phyloP scores from a whole-genome alignment of 2,888 invertebrate species.

The Maniola hyperantus region DNA sequence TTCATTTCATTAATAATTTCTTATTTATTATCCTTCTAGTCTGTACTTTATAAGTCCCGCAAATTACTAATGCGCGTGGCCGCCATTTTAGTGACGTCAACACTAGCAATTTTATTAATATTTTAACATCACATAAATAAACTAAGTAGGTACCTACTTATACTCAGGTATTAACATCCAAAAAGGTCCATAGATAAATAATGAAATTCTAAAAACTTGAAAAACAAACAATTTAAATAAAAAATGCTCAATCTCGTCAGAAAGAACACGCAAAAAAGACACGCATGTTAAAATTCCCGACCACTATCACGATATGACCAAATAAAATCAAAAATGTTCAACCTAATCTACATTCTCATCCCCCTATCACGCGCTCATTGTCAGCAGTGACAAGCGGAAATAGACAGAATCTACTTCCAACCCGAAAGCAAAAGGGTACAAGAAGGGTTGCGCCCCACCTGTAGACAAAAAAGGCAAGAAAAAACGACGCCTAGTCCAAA shows the following conservation, averaged over 20 bases:
- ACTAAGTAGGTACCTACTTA: too few relatives aligned
- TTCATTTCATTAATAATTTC: too few relatives aligned
- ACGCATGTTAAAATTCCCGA: conserved; percentile 20
- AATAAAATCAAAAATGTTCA: conserved; percentile 10
- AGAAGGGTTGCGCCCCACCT: conserved; percentile 72
- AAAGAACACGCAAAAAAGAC: conserved; percentile 24
- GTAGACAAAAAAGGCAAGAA: conserved; percentile 55
- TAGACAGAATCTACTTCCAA: conserved; percentile 45
- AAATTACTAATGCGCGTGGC: too few relatives aligned
- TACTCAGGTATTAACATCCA: too few relatives aligned
- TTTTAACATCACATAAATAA: too few relatives aligned
- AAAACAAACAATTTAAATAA: too few relatives aligned
- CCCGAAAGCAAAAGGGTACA: conserved; percentile 62
- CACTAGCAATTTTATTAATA: too few relatives aligned
- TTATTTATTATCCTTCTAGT: too few relatives aligned
- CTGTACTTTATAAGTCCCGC: too few relatives aligned
- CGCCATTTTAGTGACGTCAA: too few relatives aligned
- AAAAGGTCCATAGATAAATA: too few relatives aligned
- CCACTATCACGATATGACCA: not conserved
- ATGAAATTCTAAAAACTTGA: too few relatives aligned
- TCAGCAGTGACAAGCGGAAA: conserved; percentile 62
- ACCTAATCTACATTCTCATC: conserved; percentile 50
- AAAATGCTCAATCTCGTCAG: not conserved
- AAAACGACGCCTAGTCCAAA: conserved; percentile 39
- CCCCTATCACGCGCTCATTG: conserved; percentile 56